phyloP scores from a whole-genome alignment of 1,140 invertebrate species.

The Macrocentrus cingulum region DNA sequence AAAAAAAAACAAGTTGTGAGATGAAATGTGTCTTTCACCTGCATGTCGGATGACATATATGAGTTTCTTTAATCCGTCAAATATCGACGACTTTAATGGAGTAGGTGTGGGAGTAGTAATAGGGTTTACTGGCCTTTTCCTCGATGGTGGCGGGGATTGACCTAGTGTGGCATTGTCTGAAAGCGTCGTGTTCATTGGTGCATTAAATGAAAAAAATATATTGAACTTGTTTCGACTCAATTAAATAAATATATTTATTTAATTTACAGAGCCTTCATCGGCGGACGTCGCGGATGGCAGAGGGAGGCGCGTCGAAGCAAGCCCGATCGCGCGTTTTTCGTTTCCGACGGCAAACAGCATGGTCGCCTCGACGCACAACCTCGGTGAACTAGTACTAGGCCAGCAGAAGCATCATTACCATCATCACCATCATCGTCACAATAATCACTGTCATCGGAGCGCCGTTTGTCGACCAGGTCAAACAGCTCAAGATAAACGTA shows the following conservation, averaged over 20 bases:
- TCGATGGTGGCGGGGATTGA: not conserved
- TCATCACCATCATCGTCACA: conserved; percentile 12
- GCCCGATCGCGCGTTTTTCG: conserved; percentile 29
- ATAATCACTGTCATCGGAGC: not conserved
- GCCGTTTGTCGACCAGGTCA: conserved; percentile 36
- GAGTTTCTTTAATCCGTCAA: not conserved
- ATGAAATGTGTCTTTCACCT: not conserved
- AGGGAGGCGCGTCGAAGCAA: conserved; percentile 34
- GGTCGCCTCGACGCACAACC: conserved; percentile 53
- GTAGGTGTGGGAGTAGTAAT: not conserved
- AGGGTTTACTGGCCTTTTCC: no score
- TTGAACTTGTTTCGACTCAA: no score
- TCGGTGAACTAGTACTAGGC: conserved; percentile 44
- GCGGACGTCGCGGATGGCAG: conserved; percentile 46
- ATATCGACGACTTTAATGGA: not conserved
- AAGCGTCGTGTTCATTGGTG: no score
- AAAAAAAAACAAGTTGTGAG: not conserved
- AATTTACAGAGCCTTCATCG: conserved; percentile 44
- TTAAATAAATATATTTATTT: conserved; percentile 20
- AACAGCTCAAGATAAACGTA: conserved; percentile 52
- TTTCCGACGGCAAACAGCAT: conserved; percentile 35
- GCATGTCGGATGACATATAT: not conserved
- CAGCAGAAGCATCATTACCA: conserved; percentile 33
- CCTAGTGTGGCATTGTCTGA: not conserved
- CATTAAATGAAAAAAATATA: no score